Evolutionary conservation across 2,888 invertebrate genomes (phyloP), one percentile per base, ranked within the genome.

Genomic region (Nectonema munidae): DNA sequence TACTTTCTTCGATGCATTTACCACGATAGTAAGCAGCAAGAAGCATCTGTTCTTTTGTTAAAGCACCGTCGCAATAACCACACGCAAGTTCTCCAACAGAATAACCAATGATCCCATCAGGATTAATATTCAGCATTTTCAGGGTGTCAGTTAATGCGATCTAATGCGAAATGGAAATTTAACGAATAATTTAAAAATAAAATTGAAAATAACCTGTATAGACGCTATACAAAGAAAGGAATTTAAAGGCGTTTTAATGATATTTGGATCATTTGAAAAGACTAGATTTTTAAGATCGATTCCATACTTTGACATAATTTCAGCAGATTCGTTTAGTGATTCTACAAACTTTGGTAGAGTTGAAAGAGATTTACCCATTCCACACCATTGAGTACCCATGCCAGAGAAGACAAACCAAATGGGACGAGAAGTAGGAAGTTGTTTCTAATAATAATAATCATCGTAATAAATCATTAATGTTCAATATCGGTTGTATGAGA

Each of bases 331-430:
- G 3, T 5, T 14, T 9, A 41, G n/a, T 11, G 21, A 19, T 3
- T n/a, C 15, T 3, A 15, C 9, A 34, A 41, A 41, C 15, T 11
- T 21, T 13, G 13, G 15, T 21, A 38, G 17, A 16, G 5, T 3
- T 25, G 28, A 18, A 38, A 42, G 15, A n/a, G 21, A 15, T 3
- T 21, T 16, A 11, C 69, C 83, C 86, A 89, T 89, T 48, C 76
- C 77, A 35, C 72, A 64, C 86, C 86, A 89, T 58, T 89, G 89
- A 29, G 75, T 71, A 11, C 89, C 89, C 89, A 95, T 89, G 42
- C 95, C 95, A 33, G 81, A 71, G 59, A 79, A 89, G 44, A 89
- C 66, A 56, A 67, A 89, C 76, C 83, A 89, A 39, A 86, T 58
- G 1, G 83, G 52, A 30, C 52, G 45, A 11, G 5, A 6, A 14